Evolutionary conservation across 2,888 invertebrate genomes (phyloP), one percentile per base, ranked within the genome.

Genomic region (Eurois occulta): DNA sequence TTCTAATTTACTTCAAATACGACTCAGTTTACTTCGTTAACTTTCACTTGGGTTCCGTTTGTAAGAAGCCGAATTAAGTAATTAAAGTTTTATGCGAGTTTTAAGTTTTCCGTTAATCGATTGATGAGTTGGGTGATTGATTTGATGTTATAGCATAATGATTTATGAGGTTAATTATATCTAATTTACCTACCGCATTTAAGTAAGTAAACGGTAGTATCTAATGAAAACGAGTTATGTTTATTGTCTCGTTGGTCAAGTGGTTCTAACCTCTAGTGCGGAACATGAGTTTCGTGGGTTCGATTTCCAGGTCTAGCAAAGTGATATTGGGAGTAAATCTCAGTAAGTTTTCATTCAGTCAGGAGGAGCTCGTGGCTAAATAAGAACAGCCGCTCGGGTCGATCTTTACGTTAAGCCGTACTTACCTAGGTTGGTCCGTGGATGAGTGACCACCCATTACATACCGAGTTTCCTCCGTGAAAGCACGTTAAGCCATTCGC

Each of bases 1-100:
- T 87, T 88, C 78, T 77, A 81, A 88, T 88, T 83, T 67, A 77
- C 74, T 83, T 86, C 85, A 81, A 84, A 86, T 7, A 74, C 41
- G 65, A 71, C 65, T 78, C 72, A 67, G 69, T 78, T 77, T 73
- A 72, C 71, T 79, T 78, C 32, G 65, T 76, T 71, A 68, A 46
- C 79, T 84, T 79, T 82, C 86, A 52, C 73, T 18, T 32, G 43
- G 60, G 64, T 71, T 38, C 55, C 72, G 70, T 77, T 74, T 82
- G 75, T 75, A 52, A 62, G 43, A 67, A 73, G 70, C 35, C 81
- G 73, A 70, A 77, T 72, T 60, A 64, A 72, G 75, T 84, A 66
- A 77, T 83, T 69, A 71, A 84, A 55, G 21, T 72, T 67, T 75
- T 67, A 68, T 71, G 68, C 16, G 60, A 60, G 55, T 72, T 72